Percentiles rank a stretch among this genome's conserved stretches.
Conservation (phyloP, 2,888 invertebrate species). For the Campoplex nolae region DNA sequence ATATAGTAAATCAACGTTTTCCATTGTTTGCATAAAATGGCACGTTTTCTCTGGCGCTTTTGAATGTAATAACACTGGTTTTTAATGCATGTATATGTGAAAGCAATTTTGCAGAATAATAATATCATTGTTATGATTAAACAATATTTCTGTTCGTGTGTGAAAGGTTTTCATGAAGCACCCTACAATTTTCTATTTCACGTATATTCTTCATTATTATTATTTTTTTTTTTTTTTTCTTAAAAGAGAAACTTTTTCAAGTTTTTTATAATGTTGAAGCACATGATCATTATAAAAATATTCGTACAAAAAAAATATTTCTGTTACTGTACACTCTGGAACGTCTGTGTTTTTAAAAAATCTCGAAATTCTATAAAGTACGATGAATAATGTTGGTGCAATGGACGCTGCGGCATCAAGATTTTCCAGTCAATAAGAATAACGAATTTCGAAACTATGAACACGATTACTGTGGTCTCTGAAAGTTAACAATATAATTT, state of each 20-base stretch:
- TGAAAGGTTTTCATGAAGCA: too few relatives aligned
- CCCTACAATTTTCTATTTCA: too few relatives aligned
- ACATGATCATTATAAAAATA: too few relatives aligned
- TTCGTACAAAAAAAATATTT: too few relatives aligned
- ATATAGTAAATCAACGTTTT: conserved; percentile 9
- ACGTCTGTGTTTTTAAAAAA: too few relatives aligned
- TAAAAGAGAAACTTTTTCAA: too few relatives aligned
- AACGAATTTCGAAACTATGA: conserved; percentile 31
- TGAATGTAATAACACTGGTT: not conserved
- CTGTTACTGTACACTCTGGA: too few relatives aligned
- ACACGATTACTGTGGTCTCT: not conserved
- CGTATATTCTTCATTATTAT: too few relatives aligned
- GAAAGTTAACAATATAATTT: conserved; percentile 35
- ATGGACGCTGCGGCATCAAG: not conserved
- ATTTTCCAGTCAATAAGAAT: conserved; percentile 3
- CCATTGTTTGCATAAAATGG: conserved; percentile 9
- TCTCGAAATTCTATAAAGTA: not conserved
- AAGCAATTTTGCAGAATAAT: not conserved
- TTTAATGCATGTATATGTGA: not conserved
- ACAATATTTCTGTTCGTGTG: not conserved
- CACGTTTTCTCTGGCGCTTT: not conserved
- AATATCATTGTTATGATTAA: not conserved
- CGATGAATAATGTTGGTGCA: not conserved
- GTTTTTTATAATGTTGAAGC: too few relatives aligned
- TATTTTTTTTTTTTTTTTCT: too few relatives aligned